Percentiles rank a stretch among this genome's conserved stretches.
phyloP scores from a whole-genome alignment of 2,113 vertebrate species.

The Sylvicapra grimmia region DNA sequence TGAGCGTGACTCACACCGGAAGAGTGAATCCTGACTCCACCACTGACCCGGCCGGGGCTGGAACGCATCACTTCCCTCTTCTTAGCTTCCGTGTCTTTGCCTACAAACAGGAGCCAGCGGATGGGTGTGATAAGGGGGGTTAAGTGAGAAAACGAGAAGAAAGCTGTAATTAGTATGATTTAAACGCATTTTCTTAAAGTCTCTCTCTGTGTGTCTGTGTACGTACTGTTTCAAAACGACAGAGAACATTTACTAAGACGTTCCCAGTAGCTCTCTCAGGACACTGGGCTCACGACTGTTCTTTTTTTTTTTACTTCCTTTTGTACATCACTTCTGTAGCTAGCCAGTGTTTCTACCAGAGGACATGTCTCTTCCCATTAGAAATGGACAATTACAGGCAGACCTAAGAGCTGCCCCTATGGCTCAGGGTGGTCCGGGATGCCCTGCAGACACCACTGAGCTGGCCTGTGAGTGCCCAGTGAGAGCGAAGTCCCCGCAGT shows the following conservation, averaged over 20 bases:
- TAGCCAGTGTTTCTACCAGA: not conserved
- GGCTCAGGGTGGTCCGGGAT: not conserved
- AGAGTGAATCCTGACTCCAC: not conserved
- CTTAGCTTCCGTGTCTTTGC: not conserved
- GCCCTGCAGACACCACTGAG: not conserved
- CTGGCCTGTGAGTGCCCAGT: not conserved
- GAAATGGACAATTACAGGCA: not conserved
- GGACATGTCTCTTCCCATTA: not conserved
- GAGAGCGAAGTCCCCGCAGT: not conserved
- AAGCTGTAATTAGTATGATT: not conserved
- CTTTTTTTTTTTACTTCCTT: not conserved
- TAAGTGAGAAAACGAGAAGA: not conserved
- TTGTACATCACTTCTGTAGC: not conserved
- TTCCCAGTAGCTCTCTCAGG: not conserved
- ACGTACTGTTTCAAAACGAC: not conserved
- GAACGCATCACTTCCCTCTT: not conserved
- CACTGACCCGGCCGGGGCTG: not conserved
- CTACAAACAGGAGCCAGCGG: not conserved
- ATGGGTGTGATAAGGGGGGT: not conserved
- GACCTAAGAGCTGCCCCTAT: not conserved
- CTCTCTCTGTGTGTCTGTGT: not conserved
- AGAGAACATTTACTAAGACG: not conserved
- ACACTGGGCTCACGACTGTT: not conserved
- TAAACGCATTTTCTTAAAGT: not conserved
- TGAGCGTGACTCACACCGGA: not conserved